Base-by-base conservation (phyloP, 2,797 vertebrate genomes). In the Ctenochaetus hawaiiensis region DNA sequence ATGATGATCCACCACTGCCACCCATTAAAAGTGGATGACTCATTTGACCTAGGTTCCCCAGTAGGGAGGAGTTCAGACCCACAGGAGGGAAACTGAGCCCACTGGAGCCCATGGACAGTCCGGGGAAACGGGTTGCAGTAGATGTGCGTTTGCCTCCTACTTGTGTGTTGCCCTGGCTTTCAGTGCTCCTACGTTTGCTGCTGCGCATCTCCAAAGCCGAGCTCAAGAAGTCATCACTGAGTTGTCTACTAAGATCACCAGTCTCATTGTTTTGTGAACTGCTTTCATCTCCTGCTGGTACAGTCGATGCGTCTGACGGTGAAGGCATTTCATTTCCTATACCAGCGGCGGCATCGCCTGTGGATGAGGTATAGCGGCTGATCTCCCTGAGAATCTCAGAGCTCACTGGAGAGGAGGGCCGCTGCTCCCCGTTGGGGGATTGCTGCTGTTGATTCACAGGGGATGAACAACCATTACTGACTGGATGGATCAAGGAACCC, bases 341-440 rank as follows among this genome's bases (percentile, higher is more conserved):
- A 20, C 94, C 89, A 8, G 63, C 75, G 6, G 92, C 78, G 68
- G 95, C 92, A 0, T 95, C 94, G 4, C 94, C 92, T 0, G 96
- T 89, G 2, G 95, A 94, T 56, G 96, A 95, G 0, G 96, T 91
- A 10, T 97, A 99, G 90, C 95, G 96, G 89, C 96, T 96, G 91
- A 99, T 94, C 92, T 99, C 97, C 1, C 95, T 91, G 88, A 99
- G 95, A 83, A 99, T 97, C 92, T 98, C 97, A 0, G 97, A 96
- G 90, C 97, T 97, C 86, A 97, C 93, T 0, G 97, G 97, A 77
- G 97, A 97, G 61, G 97, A 92, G 4, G 96, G 93, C 52, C 90
- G 94, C 54, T 95, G 94, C 37, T 96, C 93, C 22, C 94, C 92
- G 48, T 96, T 95, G 0, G 96, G 80, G 8, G 96, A 96, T 66